phyloP scores from a whole-genome alignment of 1,140 invertebrate genomes.

The Drosophila seguyi region DNA sequence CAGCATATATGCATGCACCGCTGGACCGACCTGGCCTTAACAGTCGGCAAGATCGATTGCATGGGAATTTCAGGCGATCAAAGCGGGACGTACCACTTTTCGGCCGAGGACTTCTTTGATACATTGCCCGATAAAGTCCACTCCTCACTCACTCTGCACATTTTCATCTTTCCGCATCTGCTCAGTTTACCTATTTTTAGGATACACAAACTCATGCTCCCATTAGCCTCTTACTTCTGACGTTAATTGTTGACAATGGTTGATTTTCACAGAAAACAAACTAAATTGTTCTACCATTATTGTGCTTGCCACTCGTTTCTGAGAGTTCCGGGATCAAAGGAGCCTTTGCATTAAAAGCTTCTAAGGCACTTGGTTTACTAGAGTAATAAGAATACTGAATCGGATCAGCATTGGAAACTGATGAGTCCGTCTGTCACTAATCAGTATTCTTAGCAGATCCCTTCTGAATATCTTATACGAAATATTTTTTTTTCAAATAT shows the following conservation, averaged over 20 bases:
- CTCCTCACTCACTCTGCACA: constrained; percentile 15
- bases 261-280: constrained; percentile 9
- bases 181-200: constrained; percentile 1
- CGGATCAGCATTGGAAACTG: not conserved
- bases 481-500: not conserved
- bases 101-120: constrained; percentile 25
- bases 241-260: constrained; percentile 6
- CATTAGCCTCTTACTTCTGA: not conserved
- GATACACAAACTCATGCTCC: not conserved
- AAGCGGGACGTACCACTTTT: constrained; percentile 27
- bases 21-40: constrained; percentile 16
- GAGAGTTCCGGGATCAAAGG: not conserved
- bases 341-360: not conserved
- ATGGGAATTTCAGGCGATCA: constrained; percentile 46
- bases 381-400: not conserved
- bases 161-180: constrained; percentile 41
- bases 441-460: too few species aligned
- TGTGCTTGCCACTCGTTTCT: not conserved
- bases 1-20: constrained; percentile 39
- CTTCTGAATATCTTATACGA: too few species aligned
- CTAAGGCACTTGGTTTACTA: too few species aligned
- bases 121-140: constrained; percentile 38
- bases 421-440: not conserved
- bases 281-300: not conserved
- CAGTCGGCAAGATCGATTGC: constrained; percentile 41